These are phyloP conservation scores for Passer montanus DNA, from an alignment of 2,113 vertebrate genomes.

Conservation along the genomic window DNA sequence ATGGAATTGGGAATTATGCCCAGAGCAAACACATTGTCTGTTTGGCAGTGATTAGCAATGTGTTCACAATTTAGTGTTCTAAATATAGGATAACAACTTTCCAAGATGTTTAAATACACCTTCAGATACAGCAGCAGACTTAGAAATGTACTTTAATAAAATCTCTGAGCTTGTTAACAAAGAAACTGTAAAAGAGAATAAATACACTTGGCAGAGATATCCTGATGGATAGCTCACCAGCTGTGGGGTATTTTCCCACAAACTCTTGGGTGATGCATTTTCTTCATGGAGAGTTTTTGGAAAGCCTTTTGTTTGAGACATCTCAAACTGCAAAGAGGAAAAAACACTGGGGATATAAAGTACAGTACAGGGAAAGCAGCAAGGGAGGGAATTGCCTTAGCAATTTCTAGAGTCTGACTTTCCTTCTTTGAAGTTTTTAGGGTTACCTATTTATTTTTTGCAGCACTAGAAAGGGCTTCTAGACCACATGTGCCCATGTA, in stretches of 20 bases:
- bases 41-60: background rate
- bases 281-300: background rate
- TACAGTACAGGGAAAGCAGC: background rate
- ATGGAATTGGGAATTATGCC: slow-evolving; percentile 31
- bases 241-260: background rate
- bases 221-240: background rate
- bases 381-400: background rate
- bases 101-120: background rate
- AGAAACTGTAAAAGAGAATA: background rate
- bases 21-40: background rate
- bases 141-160: background rate
- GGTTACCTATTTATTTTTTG: background rate
- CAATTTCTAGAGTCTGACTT: background rate
- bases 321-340: background rate
- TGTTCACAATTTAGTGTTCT: slow-evolving; percentile 1
- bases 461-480: background rate
- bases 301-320: background rate
- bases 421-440: background rate
- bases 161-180: background rate
- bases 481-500: background rate
- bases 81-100: background rate
- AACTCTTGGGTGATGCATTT: background rate
- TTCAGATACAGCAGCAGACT: background rate
- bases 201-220: background rate
- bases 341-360: background rate